These are phyloP conservation scores for Megalops atlanticus DNA, from an alignment of 2,113 vertebrate genomes.

Conservation along the genomic window DNA sequence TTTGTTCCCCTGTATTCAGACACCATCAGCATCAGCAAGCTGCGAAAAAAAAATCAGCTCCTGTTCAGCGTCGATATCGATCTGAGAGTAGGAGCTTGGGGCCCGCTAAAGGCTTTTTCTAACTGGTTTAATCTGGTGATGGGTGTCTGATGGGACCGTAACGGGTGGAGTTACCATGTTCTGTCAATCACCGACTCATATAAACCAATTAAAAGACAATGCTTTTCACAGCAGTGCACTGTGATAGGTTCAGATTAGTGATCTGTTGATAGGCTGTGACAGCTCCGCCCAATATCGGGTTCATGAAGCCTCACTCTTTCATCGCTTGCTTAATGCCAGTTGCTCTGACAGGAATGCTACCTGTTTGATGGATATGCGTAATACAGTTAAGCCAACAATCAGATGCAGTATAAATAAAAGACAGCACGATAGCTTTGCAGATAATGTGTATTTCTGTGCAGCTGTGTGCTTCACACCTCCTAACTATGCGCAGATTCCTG, in stretches of 20 bases:
- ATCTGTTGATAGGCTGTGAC: no score
- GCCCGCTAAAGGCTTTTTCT: not conserved
- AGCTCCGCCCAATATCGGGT: no score
- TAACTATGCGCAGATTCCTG: no score
- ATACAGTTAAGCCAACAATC: not conserved
- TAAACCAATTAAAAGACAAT: not conserved
- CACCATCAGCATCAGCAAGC: not conserved
- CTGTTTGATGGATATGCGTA: not conserved
- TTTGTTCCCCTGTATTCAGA: not conserved
- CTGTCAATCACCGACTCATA: not conserved
- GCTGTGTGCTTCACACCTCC: no score
- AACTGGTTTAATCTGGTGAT: not conserved
- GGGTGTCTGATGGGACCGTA: not conserved
- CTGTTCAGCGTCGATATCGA: not conserved
- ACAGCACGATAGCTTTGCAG: no score
- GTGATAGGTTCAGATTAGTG: not conserved
- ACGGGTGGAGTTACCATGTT: not conserved
- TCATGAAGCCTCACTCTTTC: not conserved
- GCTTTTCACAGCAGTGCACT: not conserved
- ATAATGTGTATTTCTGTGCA: no score
- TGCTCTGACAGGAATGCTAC: not conserved
- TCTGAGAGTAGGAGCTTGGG: not conserved
- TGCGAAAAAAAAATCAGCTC: not conserved
- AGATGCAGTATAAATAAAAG: no score
- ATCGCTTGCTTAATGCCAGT: not conserved